These are phyloP conservation scores for Nixonia krombeini DNA, from an alignment of 1,140 invertebrate species.

Conservation along the genomic window DNA sequence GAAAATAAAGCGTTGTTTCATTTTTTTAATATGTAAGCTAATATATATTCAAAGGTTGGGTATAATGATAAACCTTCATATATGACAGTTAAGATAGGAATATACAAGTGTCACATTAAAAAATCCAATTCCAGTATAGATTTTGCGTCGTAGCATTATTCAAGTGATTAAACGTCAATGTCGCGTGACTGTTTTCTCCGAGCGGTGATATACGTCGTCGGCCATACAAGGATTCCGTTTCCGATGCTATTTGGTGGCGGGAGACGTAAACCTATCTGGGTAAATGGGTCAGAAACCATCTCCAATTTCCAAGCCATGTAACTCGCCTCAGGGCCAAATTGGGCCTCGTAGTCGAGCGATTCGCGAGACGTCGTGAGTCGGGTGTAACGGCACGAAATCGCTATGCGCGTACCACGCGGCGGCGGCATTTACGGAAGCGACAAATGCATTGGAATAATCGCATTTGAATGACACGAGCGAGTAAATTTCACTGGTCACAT, in stretches of 20 bases:
- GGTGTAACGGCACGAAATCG: constrained; percentile 21
- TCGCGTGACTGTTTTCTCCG: constrained; percentile 14
- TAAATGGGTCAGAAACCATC: constrained; percentile 68
- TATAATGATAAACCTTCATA: too few species aligned
- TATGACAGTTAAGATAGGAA: too few species aligned
- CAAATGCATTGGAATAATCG: constrained; percentile 44
- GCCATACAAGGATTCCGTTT: constrained; percentile 18
- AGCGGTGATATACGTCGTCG: constrained; percentile 30
- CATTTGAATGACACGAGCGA: constrained; percentile 24
- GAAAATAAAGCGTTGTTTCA: too few species aligned
- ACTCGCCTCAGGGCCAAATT: constrained; percentile 54
- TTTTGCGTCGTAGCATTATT: background rate
- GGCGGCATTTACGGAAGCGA: constrained; percentile 14
- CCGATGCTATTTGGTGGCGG: constrained; percentile 26
- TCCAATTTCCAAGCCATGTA: constrained; percentile 61
- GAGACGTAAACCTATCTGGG: constrained; percentile 50
- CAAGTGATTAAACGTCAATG: constrained; percentile 24
- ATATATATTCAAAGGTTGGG: too few species aligned
- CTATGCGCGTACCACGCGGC: constrained; percentile 6
- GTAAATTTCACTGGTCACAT: constrained; percentile 14
- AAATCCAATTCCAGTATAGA: too few species aligned
- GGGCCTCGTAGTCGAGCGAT: constrained; percentile 39
- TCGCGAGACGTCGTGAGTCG: constrained; percentile 14
- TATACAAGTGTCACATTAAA: too few species aligned
- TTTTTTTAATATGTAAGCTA: too few species aligned